Conservation (phyloP, 2,113 vertebrate species). For the Smithornis capensis region DNA sequence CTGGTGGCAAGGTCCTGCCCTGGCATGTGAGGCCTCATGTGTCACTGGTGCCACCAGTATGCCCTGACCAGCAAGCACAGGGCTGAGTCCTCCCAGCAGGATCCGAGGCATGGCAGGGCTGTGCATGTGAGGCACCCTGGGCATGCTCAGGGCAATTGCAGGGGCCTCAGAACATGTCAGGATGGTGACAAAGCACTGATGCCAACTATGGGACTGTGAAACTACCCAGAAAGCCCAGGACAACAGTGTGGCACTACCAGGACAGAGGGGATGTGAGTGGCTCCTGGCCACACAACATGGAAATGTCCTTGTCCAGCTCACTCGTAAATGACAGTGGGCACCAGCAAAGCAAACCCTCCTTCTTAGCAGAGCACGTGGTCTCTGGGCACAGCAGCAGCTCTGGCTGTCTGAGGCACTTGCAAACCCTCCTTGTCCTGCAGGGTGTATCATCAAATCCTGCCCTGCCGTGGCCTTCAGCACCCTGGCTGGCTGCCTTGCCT, state of each 20-base stretch:
- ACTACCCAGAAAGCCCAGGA: neutral
- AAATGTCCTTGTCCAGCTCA: neutral
- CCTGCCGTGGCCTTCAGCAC: neutral
- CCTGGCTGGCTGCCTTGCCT: neutral
- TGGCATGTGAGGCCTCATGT: rapidly evolving
- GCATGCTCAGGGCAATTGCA: rapidly evolving
- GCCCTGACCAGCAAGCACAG: rapidly evolving
- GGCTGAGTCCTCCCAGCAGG: neutral
- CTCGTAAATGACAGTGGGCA: neutral
- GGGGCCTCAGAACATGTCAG: neutral
- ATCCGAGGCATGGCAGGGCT: rapidly evolving
- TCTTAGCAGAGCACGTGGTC: rapidly evolving
- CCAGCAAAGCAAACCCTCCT: neutral
- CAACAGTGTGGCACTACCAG: neutral
- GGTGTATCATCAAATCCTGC: neutral
- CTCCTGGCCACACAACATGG: rapidly evolving
- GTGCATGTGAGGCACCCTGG: neutral
- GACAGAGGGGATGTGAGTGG: neutral
- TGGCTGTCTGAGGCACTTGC: neutral
- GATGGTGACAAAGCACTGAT: rapidly evolving
- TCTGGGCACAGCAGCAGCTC: neutral
- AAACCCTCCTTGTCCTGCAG: neutral
- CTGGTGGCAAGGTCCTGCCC: neutral
- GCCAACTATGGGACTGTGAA: neutral
- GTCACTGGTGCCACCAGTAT: neutral